Evolutionary conservation across 2,797 vertebrate genomes (phyloP), one percentile per base, ranked within the genome.

Genomic region (Enteromius viviparus): DNA sequence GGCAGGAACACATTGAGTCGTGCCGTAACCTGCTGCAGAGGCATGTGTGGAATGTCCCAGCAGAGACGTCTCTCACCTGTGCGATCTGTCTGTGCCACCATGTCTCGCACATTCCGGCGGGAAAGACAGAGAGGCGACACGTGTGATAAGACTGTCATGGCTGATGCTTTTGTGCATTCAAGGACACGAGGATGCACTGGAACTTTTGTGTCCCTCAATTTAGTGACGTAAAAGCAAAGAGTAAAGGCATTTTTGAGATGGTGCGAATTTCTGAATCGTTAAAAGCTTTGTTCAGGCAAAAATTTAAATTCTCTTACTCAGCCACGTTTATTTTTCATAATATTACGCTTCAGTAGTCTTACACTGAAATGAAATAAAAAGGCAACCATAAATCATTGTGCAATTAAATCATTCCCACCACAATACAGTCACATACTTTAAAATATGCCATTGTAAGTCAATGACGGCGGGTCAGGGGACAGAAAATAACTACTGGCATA

Each of bases 11-110:
- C 49, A 66, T n/a, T 17, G 14, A 53, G 11, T 47, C 6, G 34
- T 21, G 14, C 34, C 8, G 65, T 40, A 42, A n/a, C 51, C 40
- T 21, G 7, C 47, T 11, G 34, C n/a, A 23, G 29, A 53, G 51
- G 77, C 42, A 76, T 76, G 81, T 80, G 29, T 53, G 66, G 81
- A 86, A 83, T 83, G 55, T 80, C 70, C 26, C 60, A 0, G 26
- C 58, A 60, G 37, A 74, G 77, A 49, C 3, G 1, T 53, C 51
- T 64, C 49, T 53, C 64, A 86, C 81, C 77, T 86, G 77, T 21
- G 49, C 55, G 37, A 80, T 62, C 53, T 66, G 62, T 49, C 62
- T 21, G 32, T 11, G 66, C 70, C 64, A 53, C 53, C 47, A 45
- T 45, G 51, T 83, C 62, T 76, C 12, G 6, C 76, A 62, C 81